Conservation (phyloP, 2,888 invertebrate genomes). For the Mythimna lalbum region DNA sequence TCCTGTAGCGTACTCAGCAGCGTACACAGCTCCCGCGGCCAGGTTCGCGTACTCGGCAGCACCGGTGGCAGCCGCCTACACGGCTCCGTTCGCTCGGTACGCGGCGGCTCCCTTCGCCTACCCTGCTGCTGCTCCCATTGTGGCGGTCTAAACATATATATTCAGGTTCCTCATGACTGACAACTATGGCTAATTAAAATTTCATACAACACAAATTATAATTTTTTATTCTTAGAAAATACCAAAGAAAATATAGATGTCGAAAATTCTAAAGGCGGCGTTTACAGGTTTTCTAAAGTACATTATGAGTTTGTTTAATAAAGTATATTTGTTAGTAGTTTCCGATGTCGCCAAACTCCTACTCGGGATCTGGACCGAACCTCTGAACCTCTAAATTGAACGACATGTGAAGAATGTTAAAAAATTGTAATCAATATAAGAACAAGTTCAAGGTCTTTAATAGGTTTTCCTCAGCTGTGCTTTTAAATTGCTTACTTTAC, state of each 20-base stretch:
- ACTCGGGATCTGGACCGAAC: background rate
- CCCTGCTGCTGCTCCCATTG: slow-evolving; percentile 74
- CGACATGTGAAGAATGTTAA: background rate
- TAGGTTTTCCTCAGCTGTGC: background rate
- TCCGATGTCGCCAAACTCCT: background rate
- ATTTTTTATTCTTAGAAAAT: slow-evolving; percentile 11
- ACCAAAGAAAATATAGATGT: background rate
- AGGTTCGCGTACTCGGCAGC: slow-evolving; percentile 65
- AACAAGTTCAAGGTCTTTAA: background rate
- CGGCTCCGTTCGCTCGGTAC: slow-evolving; percentile 72
- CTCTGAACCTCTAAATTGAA: background rate
- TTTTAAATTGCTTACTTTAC: background rate
- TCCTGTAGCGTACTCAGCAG: slow-evolving; percentile 64
- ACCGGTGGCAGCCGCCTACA: slow-evolving; percentile 69
- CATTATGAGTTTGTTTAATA: background rate
- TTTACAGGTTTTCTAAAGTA: background rate
- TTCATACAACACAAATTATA: slow-evolving; percentile 60
- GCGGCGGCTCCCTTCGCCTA: slow-evolving; percentile 72
- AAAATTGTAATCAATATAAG: background rate
- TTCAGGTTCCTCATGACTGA: slow-evolving; percentile 68
- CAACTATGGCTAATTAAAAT: slow-evolving; percentile 76
- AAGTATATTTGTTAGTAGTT: background rate
- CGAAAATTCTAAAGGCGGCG: background rate
- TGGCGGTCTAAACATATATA: slow-evolving; percentile 74
- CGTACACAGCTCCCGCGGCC: slow-evolving; percentile 65